Conservation (phyloP, 2,113 vertebrate genomes). For the Pygoscelis adeliae region DNA sequence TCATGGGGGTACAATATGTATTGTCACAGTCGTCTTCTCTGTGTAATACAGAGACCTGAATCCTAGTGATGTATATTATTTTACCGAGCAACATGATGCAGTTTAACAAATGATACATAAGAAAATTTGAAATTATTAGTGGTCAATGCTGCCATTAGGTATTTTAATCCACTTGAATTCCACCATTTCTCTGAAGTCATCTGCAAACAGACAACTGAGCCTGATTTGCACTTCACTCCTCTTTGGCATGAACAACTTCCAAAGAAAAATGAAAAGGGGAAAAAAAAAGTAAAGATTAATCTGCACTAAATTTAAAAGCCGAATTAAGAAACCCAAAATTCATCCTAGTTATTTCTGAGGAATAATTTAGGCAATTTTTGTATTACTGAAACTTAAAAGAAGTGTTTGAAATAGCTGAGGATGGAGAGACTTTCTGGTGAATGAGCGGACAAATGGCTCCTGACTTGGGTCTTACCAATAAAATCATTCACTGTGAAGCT, state of each 20-base stretch:
- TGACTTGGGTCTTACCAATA: neutral
- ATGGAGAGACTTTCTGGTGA: neutral
- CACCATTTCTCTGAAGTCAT: neutral
- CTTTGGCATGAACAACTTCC: constrained; percentile 27
- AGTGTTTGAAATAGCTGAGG: neutral
- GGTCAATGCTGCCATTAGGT: neutral
- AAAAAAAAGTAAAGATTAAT: neutral
- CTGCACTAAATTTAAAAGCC: neutral
- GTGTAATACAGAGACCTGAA: neutral
- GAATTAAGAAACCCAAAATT: neutral
- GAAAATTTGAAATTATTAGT: neutral
- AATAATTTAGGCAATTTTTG: neutral
- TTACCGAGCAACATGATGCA: neutral
- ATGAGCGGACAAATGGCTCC: neutral
- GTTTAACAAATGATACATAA: neutral
- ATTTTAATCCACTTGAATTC: neutral
- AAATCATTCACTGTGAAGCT: neutral
- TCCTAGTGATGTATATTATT: neutral
- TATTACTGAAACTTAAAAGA: neutral
- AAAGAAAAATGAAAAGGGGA: neutral
- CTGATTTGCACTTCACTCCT: constrained; percentile 15
- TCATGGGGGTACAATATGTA: neutral
- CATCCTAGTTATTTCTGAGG: neutral
- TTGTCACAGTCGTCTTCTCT: neutral
- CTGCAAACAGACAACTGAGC: neutral